phyloP scores from a whole-genome alignment of 2,888 invertebrate species.

The Eupithecia centaureata region DNA sequence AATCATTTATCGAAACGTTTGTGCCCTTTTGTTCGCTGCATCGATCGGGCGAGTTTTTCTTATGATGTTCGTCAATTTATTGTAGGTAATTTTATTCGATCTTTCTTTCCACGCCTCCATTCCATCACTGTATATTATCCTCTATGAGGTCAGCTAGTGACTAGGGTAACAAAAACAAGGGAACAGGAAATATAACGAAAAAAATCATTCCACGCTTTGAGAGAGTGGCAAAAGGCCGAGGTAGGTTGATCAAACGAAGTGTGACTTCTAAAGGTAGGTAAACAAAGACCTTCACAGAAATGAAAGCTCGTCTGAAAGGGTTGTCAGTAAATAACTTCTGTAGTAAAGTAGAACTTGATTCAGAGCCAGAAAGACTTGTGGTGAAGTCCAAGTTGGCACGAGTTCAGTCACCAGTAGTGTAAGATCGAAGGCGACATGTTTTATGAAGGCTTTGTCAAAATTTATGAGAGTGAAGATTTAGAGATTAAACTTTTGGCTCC shows the following conservation, averaged over 20 bases:
- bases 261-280: conserved; percentile 4
- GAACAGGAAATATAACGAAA: not conserved
- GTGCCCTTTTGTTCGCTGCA: not conserved
- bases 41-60: not conserved
- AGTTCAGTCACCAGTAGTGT: conserved; percentile 8
- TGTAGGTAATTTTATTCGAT: not conserved
- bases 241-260: not conserved
- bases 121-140: not conserved
- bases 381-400: conserved; percentile 29
- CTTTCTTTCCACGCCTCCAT: not conserved
- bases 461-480: conserved; percentile 19
- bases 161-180: not conserved
- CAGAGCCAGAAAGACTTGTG: conserved; percentile 24
- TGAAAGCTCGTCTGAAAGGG: not conserved
- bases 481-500: conserved; percentile 20
- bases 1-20: not conserved
- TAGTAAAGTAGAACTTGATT: conserved; percentile 18
- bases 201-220: not conserved
- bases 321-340: not conserved
- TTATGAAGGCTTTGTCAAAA: conserved; percentile 19
- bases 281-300: not conserved
- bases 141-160: not conserved
- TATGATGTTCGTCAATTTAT: not conserved
- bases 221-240: not conserved
- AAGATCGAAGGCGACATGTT: conserved; percentile 26